Base-by-base conservation (phyloP, 1,140 invertebrate species). In the Tetragonula clypearis region DNA sequence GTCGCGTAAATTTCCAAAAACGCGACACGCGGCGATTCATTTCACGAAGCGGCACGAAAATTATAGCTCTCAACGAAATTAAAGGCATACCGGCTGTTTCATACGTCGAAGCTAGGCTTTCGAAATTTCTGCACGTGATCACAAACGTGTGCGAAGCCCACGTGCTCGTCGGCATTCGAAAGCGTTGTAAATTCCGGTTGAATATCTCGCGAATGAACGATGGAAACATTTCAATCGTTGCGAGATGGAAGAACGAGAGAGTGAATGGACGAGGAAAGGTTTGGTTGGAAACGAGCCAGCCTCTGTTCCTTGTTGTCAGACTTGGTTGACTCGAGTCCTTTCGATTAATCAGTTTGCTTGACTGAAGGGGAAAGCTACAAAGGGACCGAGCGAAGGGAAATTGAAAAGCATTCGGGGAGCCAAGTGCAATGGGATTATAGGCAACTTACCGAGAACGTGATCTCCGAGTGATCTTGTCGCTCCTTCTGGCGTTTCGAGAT, bases 291-390 rank as follows among this genome's bases (percentile, higher is more conserved):
- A 23, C 15, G 26, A 53, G 62, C 77, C 77, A 79, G 49, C 17
- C 19, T 41, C 41, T 35, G 62, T 23, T 77, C 17, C 49, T 26
- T 1, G 11, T 35, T n/a, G 56, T 14, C 74, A n/a, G 55, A 9
- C 2, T 12, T 30, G 77, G 77, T 79, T 79, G 55, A 79, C 68
- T 79, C 66, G 77, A 49, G 19, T 53, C 41, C 14, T 79, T 53
- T 66, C 77, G 77, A 79, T 79, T 79, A 79, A 79, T 79, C 77
- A 62, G 49, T 55, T 35, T 49, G 62, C 19, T 79, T 55, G 60
- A 60, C 56, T n/a, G 19, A 66, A 49, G 41, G 11, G 26, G 49
- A 12, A 55, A 53, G 58, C 62, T 4, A 19, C 6, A 23, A 12
- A 65, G 62, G 49, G 62, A 49, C 14, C 14, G 19, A 15, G 41